These are phyloP conservation scores for Acanthiza pusilla DNA, from an alignment of 2,797 vertebrate species.

Conservation along the genomic window DNA sequence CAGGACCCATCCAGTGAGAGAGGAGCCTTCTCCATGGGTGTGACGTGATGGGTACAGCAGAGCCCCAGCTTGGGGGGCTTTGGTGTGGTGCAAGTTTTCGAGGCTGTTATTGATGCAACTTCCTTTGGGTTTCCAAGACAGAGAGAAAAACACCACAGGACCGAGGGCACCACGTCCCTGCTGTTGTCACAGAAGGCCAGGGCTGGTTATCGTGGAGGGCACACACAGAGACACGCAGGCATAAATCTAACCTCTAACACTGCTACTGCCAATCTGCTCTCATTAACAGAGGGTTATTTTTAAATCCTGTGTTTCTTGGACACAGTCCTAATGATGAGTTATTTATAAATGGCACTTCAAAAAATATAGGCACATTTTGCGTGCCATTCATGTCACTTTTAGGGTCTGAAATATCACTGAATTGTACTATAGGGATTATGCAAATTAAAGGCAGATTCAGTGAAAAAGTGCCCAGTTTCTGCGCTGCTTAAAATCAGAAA, in stretches of 20 bases:
- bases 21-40: neutral
- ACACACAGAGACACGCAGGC: accelerated
- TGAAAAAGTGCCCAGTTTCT: conserved; percentile 4
- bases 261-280: neutral
- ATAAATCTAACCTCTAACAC: conserved; percentile 18
- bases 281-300: conserved; percentile 32
- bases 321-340: neutral
- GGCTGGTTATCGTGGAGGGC: neutral
- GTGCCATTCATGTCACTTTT: neutral
- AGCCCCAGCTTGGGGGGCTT: neutral
- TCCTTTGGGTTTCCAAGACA: neutral
- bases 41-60: neutral
- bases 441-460: conserved; percentile 20
- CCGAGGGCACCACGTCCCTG: neutral
- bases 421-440: conserved; percentile 1
- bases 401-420: conserved; percentile 12
- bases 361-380: neutral
- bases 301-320: conserved; percentile 20
- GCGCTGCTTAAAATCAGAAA: neutral
- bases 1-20: neutral
- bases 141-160: neutral
- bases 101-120: neutral
- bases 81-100: neutral
- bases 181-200: neutral
- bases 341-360: conserved; percentile 37